Evolutionary conservation across 1,140 invertebrate species (phyloP).

Genomic region (Leptinotarsa undecemlineata): DNA sequence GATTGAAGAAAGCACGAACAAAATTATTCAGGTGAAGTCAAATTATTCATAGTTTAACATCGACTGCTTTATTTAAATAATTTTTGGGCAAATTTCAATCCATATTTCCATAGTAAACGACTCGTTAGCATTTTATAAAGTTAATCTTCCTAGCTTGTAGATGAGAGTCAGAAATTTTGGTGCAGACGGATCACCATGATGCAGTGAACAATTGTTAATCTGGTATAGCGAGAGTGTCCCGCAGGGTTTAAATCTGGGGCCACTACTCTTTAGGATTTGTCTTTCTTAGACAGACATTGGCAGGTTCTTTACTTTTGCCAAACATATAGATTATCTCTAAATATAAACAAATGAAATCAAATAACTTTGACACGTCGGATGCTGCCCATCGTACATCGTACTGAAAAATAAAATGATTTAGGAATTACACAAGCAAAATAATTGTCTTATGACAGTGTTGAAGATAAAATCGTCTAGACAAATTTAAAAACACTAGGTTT

Average conservation of each 20-base stretch:
- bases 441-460: too few species aligned
- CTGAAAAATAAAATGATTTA: too few species aligned
- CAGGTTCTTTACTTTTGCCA: background rate
- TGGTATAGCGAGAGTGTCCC: background rate
- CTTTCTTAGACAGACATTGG: background rate
- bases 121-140: background rate
- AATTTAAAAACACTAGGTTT: too few species aligned
- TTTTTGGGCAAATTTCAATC: too few species aligned
- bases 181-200: background rate
- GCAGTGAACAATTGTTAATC: background rate
- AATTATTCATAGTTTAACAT: too few species aligned
- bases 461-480: too few species aligned
- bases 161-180: background rate
- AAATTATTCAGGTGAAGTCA: too few species aligned
- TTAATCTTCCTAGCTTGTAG: background rate
- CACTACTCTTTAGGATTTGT: background rate
- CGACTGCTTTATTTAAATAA: too few species aligned
- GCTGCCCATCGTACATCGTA: too few species aligned
- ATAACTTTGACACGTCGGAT: background rate
- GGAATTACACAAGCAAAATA: too few species aligned
- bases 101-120: too few species aligned
- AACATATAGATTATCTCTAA: background rate
- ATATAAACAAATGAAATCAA: background rate
- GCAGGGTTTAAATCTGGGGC: background rate
- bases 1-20: too few species aligned